Conservation (phyloP, 2,113 vertebrate genomes). For the Smithornis capensis region DNA sequence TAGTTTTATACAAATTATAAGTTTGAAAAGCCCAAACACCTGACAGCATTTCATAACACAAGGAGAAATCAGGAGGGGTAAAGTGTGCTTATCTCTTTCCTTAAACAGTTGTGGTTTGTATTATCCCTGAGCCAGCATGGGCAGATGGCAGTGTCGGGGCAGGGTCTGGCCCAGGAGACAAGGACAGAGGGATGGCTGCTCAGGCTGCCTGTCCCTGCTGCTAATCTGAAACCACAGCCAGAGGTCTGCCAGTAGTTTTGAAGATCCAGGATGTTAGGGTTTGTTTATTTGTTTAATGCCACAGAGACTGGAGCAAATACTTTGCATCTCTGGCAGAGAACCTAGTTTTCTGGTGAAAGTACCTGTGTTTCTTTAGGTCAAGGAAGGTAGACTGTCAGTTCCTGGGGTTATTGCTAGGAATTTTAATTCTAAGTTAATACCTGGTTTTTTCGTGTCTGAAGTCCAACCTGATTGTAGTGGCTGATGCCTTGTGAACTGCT, state of each 20-base stretch:
- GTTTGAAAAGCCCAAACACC: neutral
- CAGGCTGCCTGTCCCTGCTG: neutral
- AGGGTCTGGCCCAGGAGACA: neutral
- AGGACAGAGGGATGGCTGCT: neutral
- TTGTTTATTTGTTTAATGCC: neutral
- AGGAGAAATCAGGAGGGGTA: neutral
- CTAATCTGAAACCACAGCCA: neutral
- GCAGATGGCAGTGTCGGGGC: accelerated
- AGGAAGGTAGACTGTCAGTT: neutral
- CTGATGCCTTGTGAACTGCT: neutral
- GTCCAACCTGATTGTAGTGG: neutral
- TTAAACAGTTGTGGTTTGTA: neutral
- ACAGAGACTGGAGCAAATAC: neutral
- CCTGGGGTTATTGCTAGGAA: neutral
- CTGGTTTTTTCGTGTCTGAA: neutral
- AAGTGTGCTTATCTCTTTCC: neutral
- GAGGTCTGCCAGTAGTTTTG: neutral
- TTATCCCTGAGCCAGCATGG: neutral
- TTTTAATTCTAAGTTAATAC: neutral
- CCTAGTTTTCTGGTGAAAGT: neutral
- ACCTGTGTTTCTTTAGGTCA: neutral
- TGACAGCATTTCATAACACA: neutral
- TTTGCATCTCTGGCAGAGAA: neutral
- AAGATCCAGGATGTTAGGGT: neutral
- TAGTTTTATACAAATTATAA: neutral